These are phyloP conservation scores for Penaeus vannamei DNA, from an alignment of 1,140 invertebrate genomes.

Conservation along the genomic window DNA sequence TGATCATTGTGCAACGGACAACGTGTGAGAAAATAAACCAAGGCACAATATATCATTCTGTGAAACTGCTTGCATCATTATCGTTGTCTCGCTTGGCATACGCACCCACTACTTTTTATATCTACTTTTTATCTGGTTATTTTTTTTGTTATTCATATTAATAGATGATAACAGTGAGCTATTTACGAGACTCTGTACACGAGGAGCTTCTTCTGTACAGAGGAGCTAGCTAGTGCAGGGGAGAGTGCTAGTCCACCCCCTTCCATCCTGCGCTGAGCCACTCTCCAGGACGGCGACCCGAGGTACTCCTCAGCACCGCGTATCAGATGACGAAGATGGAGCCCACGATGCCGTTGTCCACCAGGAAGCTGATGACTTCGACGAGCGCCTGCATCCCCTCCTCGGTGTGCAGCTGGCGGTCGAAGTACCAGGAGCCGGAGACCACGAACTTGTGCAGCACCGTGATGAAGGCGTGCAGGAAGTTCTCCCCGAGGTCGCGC, in stretches of 20 bases:
- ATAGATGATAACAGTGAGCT: no score
- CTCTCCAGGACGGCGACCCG: neutral
- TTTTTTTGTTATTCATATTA: no score
- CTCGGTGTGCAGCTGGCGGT: constrained; percentile 59
- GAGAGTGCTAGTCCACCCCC: neutral
- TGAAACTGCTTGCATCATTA: no score
- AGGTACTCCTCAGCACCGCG: neutral
- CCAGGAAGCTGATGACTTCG: constrained; percentile 62
- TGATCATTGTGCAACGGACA: no score
- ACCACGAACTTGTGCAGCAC: constrained; percentile 65
- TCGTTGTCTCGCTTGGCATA: no score
- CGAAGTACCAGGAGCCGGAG: constrained; percentile 65
- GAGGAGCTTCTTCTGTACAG: no score
- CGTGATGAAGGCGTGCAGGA: constrained; percentile 66
- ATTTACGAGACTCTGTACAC: no score
- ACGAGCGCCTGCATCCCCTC: constrained; percentile 50
- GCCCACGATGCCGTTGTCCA: constrained; percentile 68
- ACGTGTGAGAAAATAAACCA: no score
- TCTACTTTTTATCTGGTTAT: no score
- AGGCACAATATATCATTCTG: no score
- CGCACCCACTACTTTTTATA: no score
- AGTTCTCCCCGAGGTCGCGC: constrained; percentile 65
- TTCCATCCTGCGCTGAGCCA: neutral
- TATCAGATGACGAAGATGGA: constrained; percentile 66
- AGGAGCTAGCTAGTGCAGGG: neutral